phyloP scores from a whole-genome alignment of 2,797 vertebrate genomes.

The Sphaeramia orbicularis region DNA sequence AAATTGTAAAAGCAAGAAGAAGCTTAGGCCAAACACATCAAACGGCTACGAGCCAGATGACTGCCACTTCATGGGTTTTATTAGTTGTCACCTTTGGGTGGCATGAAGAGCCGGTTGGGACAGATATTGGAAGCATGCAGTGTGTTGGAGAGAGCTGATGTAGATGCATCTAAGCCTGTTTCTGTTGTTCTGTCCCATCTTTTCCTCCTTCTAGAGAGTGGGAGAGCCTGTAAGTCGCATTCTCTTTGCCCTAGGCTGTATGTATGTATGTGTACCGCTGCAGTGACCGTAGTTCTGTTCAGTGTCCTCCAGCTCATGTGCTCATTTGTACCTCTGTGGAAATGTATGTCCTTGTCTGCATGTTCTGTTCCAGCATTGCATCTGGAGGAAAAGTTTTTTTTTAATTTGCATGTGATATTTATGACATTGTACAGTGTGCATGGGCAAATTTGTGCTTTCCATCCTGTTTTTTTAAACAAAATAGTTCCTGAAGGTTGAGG shows the following conservation, averaged over 20 bases:
- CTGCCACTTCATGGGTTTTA: slow-evolving; percentile 10
- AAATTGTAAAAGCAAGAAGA: slow-evolving; percentile 2
- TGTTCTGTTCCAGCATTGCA: slow-evolving; percentile 26
- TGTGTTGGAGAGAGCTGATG: slow-evolving; percentile 41
- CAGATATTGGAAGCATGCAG: slow-evolving; percentile 50
- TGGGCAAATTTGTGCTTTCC: slow-evolving; percentile 65
- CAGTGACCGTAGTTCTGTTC: slow-evolving; percentile 45
- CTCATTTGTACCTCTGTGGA: slow-evolving; percentile 9
- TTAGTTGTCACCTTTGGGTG: slow-evolving; percentile 20
- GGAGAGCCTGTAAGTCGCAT: slow-evolving; percentile 96
- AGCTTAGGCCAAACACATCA: slow-evolving; percentile 1
- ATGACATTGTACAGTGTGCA: slow-evolving; percentile 21
- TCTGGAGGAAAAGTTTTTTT: slow-evolving; percentile 27
- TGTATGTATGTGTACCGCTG: slow-evolving; percentile 60
- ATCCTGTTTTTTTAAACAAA: not conserved
- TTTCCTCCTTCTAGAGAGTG: slow-evolving; percentile 92
- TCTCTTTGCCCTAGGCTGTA: slow-evolving; percentile 77
- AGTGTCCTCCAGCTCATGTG: slow-evolving; percentile 52
- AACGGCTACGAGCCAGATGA: slow-evolving; percentile 7
- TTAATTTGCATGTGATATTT: slow-evolving; percentile 50
- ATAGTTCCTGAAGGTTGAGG: not conserved
- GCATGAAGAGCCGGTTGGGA: slow-evolving; percentile 14
- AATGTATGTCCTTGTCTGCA: slow-evolving; percentile 32
- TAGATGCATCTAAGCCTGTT: slow-evolving; percentile 83
- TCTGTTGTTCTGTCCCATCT: slow-evolving; percentile 89